Conservation (phyloP, 2,113 vertebrate species). For the human (Homo sapiens) region DNA sequence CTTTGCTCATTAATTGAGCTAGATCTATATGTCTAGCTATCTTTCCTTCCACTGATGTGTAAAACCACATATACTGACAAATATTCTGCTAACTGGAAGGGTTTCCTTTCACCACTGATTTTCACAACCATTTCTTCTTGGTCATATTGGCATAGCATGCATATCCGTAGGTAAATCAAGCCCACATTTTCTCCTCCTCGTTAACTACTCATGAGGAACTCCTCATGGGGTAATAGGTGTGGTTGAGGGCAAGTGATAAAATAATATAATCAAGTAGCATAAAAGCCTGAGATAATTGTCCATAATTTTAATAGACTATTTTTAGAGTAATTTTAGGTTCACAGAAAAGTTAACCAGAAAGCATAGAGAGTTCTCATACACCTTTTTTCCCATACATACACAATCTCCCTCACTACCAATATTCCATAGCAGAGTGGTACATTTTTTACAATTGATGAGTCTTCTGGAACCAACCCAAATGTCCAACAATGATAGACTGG, state of each 20-base stretch:
- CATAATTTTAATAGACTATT: neutral
- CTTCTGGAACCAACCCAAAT: neutral
- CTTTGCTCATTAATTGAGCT: neutral
- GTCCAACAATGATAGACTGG: too few relatives aligned
- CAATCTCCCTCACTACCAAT: neutral
- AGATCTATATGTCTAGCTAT: neutral
- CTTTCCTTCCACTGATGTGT: neutral
- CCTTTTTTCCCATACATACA: neutral
- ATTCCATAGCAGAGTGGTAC: neutral
- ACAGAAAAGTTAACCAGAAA: neutral
- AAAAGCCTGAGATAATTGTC: neutral
- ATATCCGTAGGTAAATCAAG: neutral
- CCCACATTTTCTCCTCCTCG: neutral
- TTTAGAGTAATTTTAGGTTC: neutral
- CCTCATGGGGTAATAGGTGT: neutral
- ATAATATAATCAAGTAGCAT: neutral
- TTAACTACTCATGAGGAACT: neutral
- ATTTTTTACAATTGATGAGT: neutral
- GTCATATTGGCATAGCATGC: neutral
- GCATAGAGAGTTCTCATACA: neutral
- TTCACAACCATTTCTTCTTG: neutral
- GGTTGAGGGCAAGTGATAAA: neutral
- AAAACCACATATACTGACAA: neutral
- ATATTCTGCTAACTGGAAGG: neutral
- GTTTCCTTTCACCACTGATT: neutral